Evolutionary conservation across 2,888 invertebrate species (phyloP), one percentile per base, ranked within the genome.

Genomic region (Dolomedes plantarius): DNA sequence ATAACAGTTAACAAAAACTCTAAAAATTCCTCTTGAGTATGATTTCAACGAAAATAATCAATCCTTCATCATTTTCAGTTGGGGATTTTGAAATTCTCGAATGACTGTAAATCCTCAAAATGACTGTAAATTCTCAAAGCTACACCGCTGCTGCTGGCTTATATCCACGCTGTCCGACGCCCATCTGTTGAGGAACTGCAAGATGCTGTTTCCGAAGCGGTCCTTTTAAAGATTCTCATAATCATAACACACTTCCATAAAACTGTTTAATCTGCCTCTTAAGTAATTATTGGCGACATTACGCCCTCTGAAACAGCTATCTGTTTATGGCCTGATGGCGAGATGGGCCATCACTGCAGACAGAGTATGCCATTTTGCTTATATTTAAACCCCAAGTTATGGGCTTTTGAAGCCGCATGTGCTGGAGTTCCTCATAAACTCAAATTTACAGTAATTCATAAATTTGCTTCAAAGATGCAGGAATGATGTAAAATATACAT

Each of bases 201-300:
- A 11, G 16, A 16, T 13, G 2, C 46, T 2, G 11, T 46, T 13
- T 46, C n/a, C 16, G 2, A 46, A 11, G 11, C 46, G 11, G 46
- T 16, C n/a, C 29, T 65, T 72, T 79, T 69, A 69, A 64, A 79
- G 71, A 79, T 41, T 64, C 72, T 68, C 39, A 68, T 68, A 36
- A 68, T 79, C 65, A 80, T 74, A 62, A 68, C 50, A 67, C 13
- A 36, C 65, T 74, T 74, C 80, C 73, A 80, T 80, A 80, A 80
- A 80, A 80, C 36, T 50, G 67, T 80, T 80, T 80, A 80, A 80
- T 74, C 73, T 68, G 50, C 23, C 36, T 41, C 67, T 80, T 73
- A 74, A 80, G 73, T 74, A 80, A 80, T 80, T 73, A 80, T 68
- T 56, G 32, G 50, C 41, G 31, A 74, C 73, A 67, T 80, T 74